These are phyloP conservation scores for Apodemia zela DNA, from an alignment of 2,888 invertebrate genomes.

Conservation along the genomic window DNA sequence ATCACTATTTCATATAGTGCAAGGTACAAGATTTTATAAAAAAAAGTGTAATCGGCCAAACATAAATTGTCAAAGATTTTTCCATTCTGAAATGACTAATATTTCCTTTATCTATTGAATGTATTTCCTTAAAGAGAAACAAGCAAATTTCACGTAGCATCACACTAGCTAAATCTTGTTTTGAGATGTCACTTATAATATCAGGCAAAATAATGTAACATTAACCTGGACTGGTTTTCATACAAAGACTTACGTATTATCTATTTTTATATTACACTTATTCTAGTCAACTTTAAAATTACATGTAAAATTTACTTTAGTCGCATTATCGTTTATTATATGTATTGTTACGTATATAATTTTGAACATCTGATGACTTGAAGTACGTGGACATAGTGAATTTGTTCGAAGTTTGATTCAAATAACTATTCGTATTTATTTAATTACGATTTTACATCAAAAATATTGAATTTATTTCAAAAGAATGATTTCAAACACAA, in stretches of 20 bases:
- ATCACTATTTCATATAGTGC: slow-evolving; percentile 5
- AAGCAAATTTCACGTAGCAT: slow-evolving; percentile 10
- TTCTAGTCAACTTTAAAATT: slow-evolving; percentile 72
- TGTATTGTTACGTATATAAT: slow-evolving; percentile 80
- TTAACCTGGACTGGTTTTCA: slow-evolving; percentile 41
- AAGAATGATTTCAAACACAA: slow-evolving; percentile 46
- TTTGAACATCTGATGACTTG: slow-evolving; percentile 77
- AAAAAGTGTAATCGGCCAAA: no score
- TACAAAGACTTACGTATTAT: slow-evolving; percentile 69
- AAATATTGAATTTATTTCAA: slow-evolving; percentile 57
- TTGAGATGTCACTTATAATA: slow-evolving; percentile 27
- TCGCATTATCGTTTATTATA: slow-evolving; percentile 77
- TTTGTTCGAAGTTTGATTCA: slow-evolving; percentile 17
- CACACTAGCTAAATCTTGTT: slow-evolving; percentile 3
- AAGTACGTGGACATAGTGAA: slow-evolving; percentile 55
- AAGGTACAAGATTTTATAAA: no score
- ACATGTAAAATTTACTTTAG: slow-evolving; percentile 78
- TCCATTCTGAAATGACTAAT: neutral
- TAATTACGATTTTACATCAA: slow-evolving; percentile 59
- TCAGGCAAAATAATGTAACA: slow-evolving; percentile 37
- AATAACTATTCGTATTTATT: slow-evolving; percentile 30
- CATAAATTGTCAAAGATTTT: neutral
- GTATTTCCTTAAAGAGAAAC: neutral
- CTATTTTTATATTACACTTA: slow-evolving; percentile 77
- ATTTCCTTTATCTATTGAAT: neutral